Evolutionary conservation across 2,888 invertebrate genomes (phyloP).

Genomic region (Pristionchus exspectatus): DNA sequence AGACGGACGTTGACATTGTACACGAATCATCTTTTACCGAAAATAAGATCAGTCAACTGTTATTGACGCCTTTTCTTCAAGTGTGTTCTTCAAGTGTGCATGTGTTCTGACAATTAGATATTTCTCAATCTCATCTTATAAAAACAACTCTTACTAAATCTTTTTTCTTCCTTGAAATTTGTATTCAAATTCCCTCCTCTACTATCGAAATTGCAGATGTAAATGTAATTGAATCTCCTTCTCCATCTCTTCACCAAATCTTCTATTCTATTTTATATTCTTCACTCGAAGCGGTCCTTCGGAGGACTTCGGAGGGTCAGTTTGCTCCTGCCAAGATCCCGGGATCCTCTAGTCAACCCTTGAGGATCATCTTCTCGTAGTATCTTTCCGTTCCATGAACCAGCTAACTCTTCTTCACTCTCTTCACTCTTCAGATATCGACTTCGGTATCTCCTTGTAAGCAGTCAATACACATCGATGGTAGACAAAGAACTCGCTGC

Average conservation of each 20-base stretch:
- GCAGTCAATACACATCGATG: conserved; percentile 30
- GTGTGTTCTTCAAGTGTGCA: no score
- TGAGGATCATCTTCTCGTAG: background rate
- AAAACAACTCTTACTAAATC: no score
- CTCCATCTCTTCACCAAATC: background rate
- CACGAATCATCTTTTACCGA: no score
- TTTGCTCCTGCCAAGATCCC: background rate
- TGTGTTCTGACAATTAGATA: no score
- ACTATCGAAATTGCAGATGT: background rate
- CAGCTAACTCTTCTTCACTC: background rate
- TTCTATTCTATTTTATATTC: background rate
- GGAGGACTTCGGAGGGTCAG: background rate
- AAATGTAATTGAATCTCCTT: background rate
- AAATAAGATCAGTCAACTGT: no score
- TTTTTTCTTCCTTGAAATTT: no score
- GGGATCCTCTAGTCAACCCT: background rate
- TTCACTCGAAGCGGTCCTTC: conserved; percentile 13
- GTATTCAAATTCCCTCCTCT: background rate
- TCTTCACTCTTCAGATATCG: background rate
- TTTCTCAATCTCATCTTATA: no score
- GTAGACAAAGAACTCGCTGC: conserved; percentile 43
- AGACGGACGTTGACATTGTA: no score
- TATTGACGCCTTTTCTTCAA: no score
- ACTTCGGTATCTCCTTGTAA: conserved; percentile 36
- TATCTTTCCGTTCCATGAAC: background rate